Percentiles rank a stretch among this genome's conserved stretches.
Evolutionary conservation across 2,113 vertebrate species (phyloP).

Genomic region (Neogobius melanostomus): DNA sequence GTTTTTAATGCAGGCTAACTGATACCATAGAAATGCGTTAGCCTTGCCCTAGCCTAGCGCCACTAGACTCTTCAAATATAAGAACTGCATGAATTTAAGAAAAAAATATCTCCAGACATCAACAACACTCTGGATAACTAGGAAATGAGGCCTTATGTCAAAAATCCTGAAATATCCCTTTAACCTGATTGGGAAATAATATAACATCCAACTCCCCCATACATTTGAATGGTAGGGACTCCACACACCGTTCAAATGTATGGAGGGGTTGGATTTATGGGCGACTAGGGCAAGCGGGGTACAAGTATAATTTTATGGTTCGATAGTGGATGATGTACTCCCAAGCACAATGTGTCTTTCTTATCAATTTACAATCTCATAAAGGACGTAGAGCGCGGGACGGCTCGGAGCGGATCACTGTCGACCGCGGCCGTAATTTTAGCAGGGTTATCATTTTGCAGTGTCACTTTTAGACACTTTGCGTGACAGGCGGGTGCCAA

Average conservation of each 20-base stretch:
- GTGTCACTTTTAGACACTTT: background rate
- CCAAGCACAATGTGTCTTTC: slow-evolving; percentile 49
- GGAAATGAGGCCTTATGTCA: no score
- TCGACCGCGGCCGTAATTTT: slow-evolving; percentile 11
- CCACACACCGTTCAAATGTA: slow-evolving; percentile 58
- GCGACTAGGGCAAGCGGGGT: slow-evolving; percentile 49
- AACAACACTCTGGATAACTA: no score
- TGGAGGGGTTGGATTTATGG: slow-evolving; percentile 53
- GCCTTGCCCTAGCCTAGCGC: no score
- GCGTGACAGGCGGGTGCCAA: background rate
- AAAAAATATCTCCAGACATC: no score
- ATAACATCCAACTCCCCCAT: slow-evolving; percentile 36
- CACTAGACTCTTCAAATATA: no score
- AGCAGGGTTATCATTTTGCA: slow-evolving; percentile 5
- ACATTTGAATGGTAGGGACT: no score
- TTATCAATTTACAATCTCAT: slow-evolving; percentile 53
- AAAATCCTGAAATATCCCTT: no score
- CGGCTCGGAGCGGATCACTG: slow-evolving; percentile 11
- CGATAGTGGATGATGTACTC: slow-evolving; percentile 66
- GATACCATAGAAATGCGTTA: no score
- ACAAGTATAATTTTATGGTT: slow-evolving; percentile 54
- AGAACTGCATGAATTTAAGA: no score
- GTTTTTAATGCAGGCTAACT: no score
- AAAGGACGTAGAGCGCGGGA: slow-evolving; percentile 20
- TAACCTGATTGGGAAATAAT: slow-evolving; percentile 64